Evolutionary conservation across 2,888 invertebrate genomes (phyloP).

Genomic region (Anoplius nigerrimus): DNA sequence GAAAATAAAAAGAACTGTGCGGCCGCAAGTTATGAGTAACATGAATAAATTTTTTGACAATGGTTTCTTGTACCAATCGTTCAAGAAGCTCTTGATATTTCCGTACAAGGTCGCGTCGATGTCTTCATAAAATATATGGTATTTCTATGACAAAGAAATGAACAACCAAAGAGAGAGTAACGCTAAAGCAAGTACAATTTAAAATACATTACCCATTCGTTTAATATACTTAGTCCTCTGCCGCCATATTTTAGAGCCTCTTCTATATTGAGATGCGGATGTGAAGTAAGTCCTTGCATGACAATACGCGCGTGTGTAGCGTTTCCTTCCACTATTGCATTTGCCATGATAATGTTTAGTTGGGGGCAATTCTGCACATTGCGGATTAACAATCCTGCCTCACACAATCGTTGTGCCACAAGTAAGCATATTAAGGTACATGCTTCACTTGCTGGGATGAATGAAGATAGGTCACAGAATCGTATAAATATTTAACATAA

Average conservation of each 20-base stretch:
- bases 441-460: constrained; percentile 77
- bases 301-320: constrained; percentile 74
- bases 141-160: constrained; percentile 70
- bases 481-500: constrained; percentile 3
- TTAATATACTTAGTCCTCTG: constrained; percentile 58
- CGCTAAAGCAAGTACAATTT: not conserved
- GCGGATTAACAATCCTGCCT: constrained; percentile 51
- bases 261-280: constrained; percentile 69
- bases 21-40: constrained; percentile 76
- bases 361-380: constrained; percentile 58
- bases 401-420: constrained; percentile 73
- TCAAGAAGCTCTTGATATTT: constrained; percentile 73
- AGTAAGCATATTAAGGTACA: constrained; percentile 80
- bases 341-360: constrained; percentile 76
- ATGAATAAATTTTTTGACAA: constrained; percentile 75
- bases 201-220: constrained; percentile 68
- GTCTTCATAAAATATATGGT: constrained; percentile 74
- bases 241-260: constrained; percentile 73
- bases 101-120: constrained; percentile 72
- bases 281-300: constrained; percentile 59
- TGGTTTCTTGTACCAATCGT: constrained; percentile 73
- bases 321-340: constrained; percentile 79
- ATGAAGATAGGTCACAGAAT: constrained; percentile 7
- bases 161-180: no score
- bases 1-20: constrained; percentile 77